Base-by-base conservation (phyloP, 1,140 invertebrate genomes). In the Oreohelix idahoensis region DNA sequence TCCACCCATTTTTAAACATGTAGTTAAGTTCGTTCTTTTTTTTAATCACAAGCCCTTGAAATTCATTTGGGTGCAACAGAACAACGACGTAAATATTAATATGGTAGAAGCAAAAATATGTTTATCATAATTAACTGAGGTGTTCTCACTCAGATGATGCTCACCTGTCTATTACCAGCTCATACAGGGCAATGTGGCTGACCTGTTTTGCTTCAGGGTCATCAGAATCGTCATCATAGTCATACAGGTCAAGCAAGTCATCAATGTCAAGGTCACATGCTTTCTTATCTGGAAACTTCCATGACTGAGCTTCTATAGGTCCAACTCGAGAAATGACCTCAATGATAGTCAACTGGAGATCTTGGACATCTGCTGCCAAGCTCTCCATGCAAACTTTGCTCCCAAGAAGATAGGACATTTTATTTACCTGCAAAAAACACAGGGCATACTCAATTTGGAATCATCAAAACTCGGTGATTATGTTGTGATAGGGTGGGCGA, bases 101-200 rank as follows among this genome's bases (percentile, higher is more conserved):
- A n/a, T n/a, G n/a, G n/a, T n/a, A n/a, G n/a, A n/a, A n/a, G n/a
- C n/a, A n/a, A n/a, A n/a, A n/a, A n/a, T n/a, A n/a, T n/a, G n/a
- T n/a, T n/a, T n/a, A n/a, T n/a, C n/a, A n/a, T n/a, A n/a, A n/a
- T n/a, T n/a, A n/a, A n/a, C n/a, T n/a, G n/a, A n/a, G 5, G 42
- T 45, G 42, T 5, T 45, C 5, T 45, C 5, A 15, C 42, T 45
- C 42, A 58, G 26, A 58, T 15, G 20, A 23, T 58, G 15, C 78
- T 81, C 83, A 92, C 92, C 92, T 92, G 84, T 93, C 92, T 85
- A 93, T 93, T 8, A 93, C 88, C 13, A 93, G 87, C 83, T 93
- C 92, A 84, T 92, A 90, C 29, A 93, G 84, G 11, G 90, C 89
- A 79, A 93, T 89, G 84, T 93, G 92, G 10, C 91, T 87, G n/a